These are phyloP conservation scores for Cyrtodaria siliqua DNA, from an alignment of 2,888 invertebrate species.

Conservation along the genomic window DNA sequence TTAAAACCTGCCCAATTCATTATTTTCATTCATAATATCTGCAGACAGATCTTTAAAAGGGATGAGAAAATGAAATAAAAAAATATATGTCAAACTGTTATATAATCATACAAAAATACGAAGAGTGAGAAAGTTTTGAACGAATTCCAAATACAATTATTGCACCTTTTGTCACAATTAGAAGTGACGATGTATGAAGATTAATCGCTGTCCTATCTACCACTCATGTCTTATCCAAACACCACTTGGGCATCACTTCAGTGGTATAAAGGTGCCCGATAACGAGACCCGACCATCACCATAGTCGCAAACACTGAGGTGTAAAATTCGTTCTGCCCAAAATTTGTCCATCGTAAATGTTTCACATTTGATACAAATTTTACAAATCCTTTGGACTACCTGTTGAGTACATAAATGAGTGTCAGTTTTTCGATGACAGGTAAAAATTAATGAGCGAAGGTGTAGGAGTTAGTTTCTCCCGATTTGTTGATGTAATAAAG, in stretches of 20 bases:
- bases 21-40: too few relatives aligned
- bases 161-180: not conserved
- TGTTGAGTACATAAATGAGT: slow-evolving; percentile 20
- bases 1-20: too few relatives aligned
- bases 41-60: too few relatives aligned
- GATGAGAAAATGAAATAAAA: too few relatives aligned
- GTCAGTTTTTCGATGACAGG: slow-evolving; percentile 41
- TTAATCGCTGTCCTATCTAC: slow-evolving; percentile 20
- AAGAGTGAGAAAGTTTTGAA: too few relatives aligned
- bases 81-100: too few relatives aligned
- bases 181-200: slow-evolving; percentile 3
- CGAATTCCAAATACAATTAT: too few relatives aligned
- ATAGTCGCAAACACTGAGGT: slow-evolving; percentile 22
- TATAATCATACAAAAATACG: too few relatives aligned
- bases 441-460: slow-evolving; percentile 28
- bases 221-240: slow-evolving; percentile 42
- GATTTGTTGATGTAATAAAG: too few relatives aligned
- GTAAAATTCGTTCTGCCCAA: slow-evolving; percentile 26
- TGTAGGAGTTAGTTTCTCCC: too few relatives aligned
- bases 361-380: too few relatives aligned
- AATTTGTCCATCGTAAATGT: slow-evolving; percentile 10
- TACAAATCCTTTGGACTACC: too few relatives aligned
- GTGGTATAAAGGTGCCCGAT: slow-evolving; percentile 9
- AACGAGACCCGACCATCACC: slow-evolving; percentile 4
- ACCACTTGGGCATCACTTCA: slow-evolving; percentile 37